A percentile compares a stretch with the other conserved stretches of the same genome.
phyloP scores from a whole-genome alignment of 1,140 invertebrate species.

The Drosophila saltans region DNA sequence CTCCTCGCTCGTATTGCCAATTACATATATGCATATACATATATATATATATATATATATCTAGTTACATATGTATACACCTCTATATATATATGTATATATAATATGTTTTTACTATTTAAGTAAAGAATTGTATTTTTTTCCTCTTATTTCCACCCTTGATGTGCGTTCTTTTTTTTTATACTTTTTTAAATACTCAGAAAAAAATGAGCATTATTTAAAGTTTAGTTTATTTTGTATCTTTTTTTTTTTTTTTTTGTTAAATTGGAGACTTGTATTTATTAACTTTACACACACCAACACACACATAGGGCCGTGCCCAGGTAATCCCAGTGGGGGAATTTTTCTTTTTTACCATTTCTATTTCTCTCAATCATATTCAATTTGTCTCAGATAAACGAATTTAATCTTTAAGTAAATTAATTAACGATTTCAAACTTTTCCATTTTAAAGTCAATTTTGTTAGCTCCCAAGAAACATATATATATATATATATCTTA shows the following conservation, averaged over 20 bases:
- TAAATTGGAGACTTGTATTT: constrained; percentile 34
- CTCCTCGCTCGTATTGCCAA: constrained; percentile 82
- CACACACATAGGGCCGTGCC: constrained; percentile 1
- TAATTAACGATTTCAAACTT: no score
- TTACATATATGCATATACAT: constrained; percentile 47
- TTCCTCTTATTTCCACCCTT: constrained; percentile 30
- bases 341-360: not conserved
- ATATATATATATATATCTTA: not conserved
- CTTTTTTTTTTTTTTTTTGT: constrained; percentile 32
- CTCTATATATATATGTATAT: not conserved
- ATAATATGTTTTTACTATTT: constrained; percentile 48
- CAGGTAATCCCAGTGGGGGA: not conserved
- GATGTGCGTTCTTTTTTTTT: constrained; percentile 64
- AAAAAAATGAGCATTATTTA: constrained; percentile 73
- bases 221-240: constrained; percentile 59
- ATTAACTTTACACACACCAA: constrained; percentile 16
- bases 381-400: no score
- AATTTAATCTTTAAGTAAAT: no score
- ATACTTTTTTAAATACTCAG: constrained; percentile 64
- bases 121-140: constrained; percentile 60
- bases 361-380: no score
- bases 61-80: not conserved
- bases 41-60: constrained; percentile 4
- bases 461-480: no score
- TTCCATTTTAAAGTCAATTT: no score